Percentiles rank a stretch among this genome's conserved stretches.
Conservation (phyloP, 1,140 invertebrate species). For the Epicauta chinensis region DNA sequence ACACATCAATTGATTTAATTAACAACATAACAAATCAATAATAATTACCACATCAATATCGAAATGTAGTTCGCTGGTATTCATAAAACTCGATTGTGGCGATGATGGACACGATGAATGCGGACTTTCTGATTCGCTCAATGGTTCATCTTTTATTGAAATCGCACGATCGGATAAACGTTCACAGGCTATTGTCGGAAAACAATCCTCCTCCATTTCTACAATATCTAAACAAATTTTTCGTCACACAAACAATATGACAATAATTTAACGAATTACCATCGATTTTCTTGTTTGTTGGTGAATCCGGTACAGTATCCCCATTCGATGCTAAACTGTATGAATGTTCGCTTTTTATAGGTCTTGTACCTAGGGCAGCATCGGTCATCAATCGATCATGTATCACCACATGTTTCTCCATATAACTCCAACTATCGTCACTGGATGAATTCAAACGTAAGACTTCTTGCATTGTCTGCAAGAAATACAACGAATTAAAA, state of each 20-base stretch:
- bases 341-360: conserved; percentile 81
- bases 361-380: conserved; percentile 66
- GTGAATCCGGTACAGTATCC: conserved; percentile 58
- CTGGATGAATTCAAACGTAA: conserved; percentile 29
- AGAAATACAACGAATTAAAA: too few relatives aligned
- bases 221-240: conserved; percentile 23
- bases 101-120: conserved; percentile 60
- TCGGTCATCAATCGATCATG: conserved; percentile 88
- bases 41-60: conserved; percentile 29
- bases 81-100: conserved; percentile 41
- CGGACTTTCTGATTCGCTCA: conserved; percentile 58
- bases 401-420: conserved; percentile 65
- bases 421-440: conserved; percentile 39
- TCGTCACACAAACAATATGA: too few relatives aligned
- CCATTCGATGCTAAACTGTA: conserved; percentile 68
- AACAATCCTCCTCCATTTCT: conserved; percentile 79
- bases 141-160: conserved; percentile 63
- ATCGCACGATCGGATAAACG: conserved; percentile 38
- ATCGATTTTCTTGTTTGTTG: conserved; percentile 56
- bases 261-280: conserved; percentile 42
- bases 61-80: conserved; percentile 28
- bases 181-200: conserved; percentile 53
- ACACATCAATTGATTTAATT: too few relatives aligned
- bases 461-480: conserved; percentile 58
- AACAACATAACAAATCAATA: not conserved